Base-by-base conservation (phyloP, 2,113 vertebrate genomes). In the Ictalurus punctatus region DNA sequence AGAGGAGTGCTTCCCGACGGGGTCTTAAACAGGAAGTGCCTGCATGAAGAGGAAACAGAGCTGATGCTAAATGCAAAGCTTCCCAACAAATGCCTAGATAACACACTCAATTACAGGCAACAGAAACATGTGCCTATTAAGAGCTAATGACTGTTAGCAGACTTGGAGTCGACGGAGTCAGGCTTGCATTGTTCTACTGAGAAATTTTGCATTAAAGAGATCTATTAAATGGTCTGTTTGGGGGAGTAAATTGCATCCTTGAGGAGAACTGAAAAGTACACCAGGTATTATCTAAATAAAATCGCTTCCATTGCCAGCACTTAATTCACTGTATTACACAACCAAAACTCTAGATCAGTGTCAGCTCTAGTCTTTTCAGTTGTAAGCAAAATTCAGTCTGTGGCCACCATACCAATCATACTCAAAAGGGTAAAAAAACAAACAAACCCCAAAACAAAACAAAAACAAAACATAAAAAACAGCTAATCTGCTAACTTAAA, bases 11-110 rank as follows among this genome's bases (percentile, higher is more conserved):
- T 97, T 92, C 97, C 97, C 6, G 97, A 97, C 23, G 97, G 97
- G 25, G 97, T 97, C 94, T 98, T 98, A 82, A 98, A 97, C 92
- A 98, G 96, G 92, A 98, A 98, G 92, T 98, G 97, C 92, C 97
- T 98, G 90, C 21, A 44, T 56, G 40, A 23, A 67, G 34, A 81
- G 76, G 44, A 54, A 65, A 58, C 44, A 63, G 30, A 83, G 34
- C 0, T 40, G 19, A 44, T 63, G 58, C 58, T 83, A 63, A 83
- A 44, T 81, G 0, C 6, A 82, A 37, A 84, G 7, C 37, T 63
- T n/a, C 34, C 81, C 78, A 56, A 63, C 58, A 80, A 67, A 81
- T 27, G 17, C n/a, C 9, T 63, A n/a, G 58, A 65, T 80, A 19
- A 79, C 59, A 65, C 59, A 21, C 40, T 80, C 37, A 34, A 67